phyloP scores from a whole-genome alignment of 92 coral and sea anemone genomes.

The Porites lobata region DNA sequence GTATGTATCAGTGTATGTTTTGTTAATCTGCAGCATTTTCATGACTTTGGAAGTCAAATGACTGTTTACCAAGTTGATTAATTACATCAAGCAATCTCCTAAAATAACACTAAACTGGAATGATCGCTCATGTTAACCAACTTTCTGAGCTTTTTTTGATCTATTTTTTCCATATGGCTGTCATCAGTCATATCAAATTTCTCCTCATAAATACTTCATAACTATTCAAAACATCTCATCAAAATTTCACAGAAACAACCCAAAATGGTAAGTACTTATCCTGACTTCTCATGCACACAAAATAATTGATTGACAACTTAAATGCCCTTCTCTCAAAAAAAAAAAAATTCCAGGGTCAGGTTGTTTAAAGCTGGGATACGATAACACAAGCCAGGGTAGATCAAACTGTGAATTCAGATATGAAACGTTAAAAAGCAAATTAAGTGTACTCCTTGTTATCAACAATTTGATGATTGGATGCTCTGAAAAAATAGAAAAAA shows the following conservation, averaged over 20 bases:
- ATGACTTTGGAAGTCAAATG: neutral
- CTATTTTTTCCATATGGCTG: neutral
- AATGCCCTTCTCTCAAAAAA: no score
- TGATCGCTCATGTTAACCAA: neutral
- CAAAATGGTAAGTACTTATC: neutral
- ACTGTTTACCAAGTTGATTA: neutral
- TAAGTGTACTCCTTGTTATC: no score
- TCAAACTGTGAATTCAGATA: no score
- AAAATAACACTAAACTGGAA: neutral
- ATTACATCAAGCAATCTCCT: neutral
- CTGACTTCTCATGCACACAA: no score
- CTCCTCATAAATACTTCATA: conserved; percentile 14
- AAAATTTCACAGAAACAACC: neutral
- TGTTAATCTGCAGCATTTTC: neutral
- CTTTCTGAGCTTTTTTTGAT: neutral
- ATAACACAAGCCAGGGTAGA: no score
- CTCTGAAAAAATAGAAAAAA: no score
- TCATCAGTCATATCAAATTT: neutral
- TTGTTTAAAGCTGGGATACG: no score
- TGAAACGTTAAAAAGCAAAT: no score
- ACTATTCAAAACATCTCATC: conserved; percentile 13
- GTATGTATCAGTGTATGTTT: neutral
- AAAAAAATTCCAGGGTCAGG: no score
- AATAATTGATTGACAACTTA: neutral
- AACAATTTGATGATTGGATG: no score